Conservation (phyloP, 2,113 vertebrate species). For the Vidua macroura region DNA sequence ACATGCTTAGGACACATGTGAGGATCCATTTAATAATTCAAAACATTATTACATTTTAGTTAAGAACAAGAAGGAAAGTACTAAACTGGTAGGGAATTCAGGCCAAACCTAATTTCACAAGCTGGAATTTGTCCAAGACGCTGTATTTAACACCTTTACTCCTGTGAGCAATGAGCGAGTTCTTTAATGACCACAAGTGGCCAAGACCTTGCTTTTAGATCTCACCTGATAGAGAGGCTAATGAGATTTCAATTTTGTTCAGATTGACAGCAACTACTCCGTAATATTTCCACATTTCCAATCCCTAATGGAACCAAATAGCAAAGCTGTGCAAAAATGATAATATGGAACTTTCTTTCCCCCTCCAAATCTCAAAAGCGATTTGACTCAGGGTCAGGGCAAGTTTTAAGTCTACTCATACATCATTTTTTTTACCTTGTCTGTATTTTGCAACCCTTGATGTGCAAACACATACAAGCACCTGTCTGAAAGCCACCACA, state of each 20-base stretch:
- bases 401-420: rapidly evolving
- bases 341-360: neutral
- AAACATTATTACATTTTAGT: neutral
- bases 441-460: neutral
- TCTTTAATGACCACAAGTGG: slow-evolving; percentile 47
- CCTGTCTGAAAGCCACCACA: neutral
- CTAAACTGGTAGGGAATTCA: slow-evolving; percentile 13
- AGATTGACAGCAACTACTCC: slow-evolving; percentile 27
- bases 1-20: neutral
- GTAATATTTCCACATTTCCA: neutral
- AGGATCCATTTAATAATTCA: neutral
- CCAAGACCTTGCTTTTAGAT: slow-evolving; percentile 37
- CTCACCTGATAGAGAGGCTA: slow-evolving; percentile 27
- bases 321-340: neutral
- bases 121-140: slow-evolving; percentile 21
- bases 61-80: neutral
- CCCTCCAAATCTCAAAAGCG: neutral
- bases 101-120: slow-evolving; percentile 25
- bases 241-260: slow-evolving; percentile 37
- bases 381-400: neutral
- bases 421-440: neutral
- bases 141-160: slow-evolving; percentile 38
- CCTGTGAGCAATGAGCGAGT: neutral
- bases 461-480: neutral
- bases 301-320: slow-evolving; percentile 1